A percentile compares a stretch with the other conserved stretches of the same genome.
Conservation (phyloP, 2,888 invertebrate genomes). For the Ephialtes manifestator region DNA sequence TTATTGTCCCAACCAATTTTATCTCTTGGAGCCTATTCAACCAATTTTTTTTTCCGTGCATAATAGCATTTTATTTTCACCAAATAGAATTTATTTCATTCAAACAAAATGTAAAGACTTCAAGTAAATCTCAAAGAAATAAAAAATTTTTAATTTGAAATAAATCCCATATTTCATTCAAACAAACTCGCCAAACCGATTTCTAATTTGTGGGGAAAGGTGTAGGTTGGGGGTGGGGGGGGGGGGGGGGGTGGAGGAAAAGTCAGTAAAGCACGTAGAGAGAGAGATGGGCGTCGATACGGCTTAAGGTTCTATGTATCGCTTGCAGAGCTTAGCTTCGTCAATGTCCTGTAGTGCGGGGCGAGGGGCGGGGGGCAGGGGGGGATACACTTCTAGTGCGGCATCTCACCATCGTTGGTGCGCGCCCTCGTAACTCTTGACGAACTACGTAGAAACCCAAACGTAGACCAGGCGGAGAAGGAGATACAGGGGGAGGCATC, state of each 20-base stretch:
- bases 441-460: slow-evolving; percentile 15
- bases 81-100: too few relatives aligned
- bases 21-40: too few relatives aligned
- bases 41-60: too few relatives aligned
- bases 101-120: too few relatives aligned
- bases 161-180: too few relatives aligned
- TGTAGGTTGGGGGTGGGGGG: background rate
- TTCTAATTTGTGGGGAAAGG: background rate
- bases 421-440: slow-evolving; percentile 60
- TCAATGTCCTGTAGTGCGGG: slow-evolving; percentile 55
- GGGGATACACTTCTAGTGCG: background rate
- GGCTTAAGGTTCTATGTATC: slow-evolving; percentile 83
- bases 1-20: too few relatives aligned
- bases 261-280: slow-evolving; percentile 34
- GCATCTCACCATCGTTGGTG: slow-evolving; percentile 29
- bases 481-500: slow-evolving; percentile 43
- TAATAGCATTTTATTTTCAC: too few relatives aligned
- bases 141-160: too few relatives aligned
- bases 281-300: slow-evolving; percentile 77
- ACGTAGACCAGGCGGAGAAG: slow-evolving; percentile 26
- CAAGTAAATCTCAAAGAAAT: too few relatives aligned
- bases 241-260: slow-evolving; percentile 30
- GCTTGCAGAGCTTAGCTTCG: slow-evolving; percentile 80
- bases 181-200: too few relatives aligned
- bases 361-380: slow-evolving; percentile 22